A percentile compares a stretch with the other conserved stretches of the same genome.
These are phyloP conservation scores for Podarcis lilfordi DNA, from an alignment of 2,797 vertebrate genomes.

Conservation along the genomic window DNA sequence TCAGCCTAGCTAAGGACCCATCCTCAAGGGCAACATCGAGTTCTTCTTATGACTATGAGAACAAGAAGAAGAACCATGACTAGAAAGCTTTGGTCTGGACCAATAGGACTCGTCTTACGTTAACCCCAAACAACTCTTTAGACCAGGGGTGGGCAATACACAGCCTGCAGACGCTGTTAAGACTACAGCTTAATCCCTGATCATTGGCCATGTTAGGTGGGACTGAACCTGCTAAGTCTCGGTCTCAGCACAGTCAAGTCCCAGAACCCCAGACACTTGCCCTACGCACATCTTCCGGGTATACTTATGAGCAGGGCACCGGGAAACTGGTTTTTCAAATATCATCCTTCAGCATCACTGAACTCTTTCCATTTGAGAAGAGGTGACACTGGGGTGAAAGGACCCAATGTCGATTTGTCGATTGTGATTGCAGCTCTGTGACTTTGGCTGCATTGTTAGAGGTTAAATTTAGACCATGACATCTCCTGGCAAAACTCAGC, in stretches of 20 bases:
- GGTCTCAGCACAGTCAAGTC: neutral
- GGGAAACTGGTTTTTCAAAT: neutral
- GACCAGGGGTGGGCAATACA: too few relatives aligned
- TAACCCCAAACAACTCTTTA: too few relatives aligned
- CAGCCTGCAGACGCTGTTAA: too few relatives aligned
- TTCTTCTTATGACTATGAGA: too few relatives aligned
- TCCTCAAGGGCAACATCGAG: too few relatives aligned
- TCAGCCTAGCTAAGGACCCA: too few relatives aligned
- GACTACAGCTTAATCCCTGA: too few relatives aligned
- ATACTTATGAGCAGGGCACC: slow-evolving; percentile 5
- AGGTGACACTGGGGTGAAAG: slow-evolving; percentile 4
- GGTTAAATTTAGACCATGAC: slow-evolving; percentile 57
- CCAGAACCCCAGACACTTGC: neutral
- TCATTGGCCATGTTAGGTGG: too few relatives aligned
- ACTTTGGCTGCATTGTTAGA: slow-evolving; percentile 28
- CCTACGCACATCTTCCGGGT: neutral
- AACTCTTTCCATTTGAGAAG: neutral
- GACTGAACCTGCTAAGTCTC: neutral
- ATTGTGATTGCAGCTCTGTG: slow-evolving; percentile 43
- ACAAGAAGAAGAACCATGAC: too few relatives aligned
- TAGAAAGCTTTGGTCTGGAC: too few relatives aligned
- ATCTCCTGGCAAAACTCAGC: slow-evolving; percentile 43
- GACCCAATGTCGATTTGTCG: slow-evolving; percentile 37
- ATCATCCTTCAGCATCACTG: neutral
- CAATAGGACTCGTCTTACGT: too few relatives aligned